Evolutionary conservation across 2,888 invertebrate genomes (phyloP).

Genomic region (Eupithecia subfuscata): DNA sequence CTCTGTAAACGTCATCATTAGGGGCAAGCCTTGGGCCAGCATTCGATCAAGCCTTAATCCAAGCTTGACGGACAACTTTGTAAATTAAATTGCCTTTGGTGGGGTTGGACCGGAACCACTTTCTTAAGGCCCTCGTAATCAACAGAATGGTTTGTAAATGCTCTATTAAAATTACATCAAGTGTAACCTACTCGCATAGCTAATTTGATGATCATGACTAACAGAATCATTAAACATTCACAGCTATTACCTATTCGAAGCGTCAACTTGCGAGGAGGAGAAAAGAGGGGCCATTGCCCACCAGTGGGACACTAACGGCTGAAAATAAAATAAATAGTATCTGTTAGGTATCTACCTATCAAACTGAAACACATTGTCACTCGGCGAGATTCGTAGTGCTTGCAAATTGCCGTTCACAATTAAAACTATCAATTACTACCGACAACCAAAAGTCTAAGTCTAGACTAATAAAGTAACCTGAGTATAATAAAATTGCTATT

Average conservation of each 20-base stretch:
- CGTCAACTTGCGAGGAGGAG: not conserved
- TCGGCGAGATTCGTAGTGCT: not conserved
- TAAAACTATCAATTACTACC: not conserved
- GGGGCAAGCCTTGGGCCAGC: slow-evolving; percentile 58
- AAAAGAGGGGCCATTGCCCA: not conserved
- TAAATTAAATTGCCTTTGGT: slow-evolving; percentile 78
- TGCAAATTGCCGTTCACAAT: not conserved
- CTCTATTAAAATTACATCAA: not conserved
- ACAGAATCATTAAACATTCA: not conserved
- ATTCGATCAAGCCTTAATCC: slow-evolving; percentile 65
- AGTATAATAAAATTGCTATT: slow-evolving; percentile 9
- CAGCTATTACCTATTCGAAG: not conserved
- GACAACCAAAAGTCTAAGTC: not conserved
- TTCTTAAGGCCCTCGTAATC: not conserved
- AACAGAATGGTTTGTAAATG: not conserved
- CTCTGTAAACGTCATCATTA: slow-evolving; percentile 56
- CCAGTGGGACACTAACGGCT: not conserved
- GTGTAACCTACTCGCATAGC: not conserved
- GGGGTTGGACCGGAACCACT: slow-evolving; percentile 39
- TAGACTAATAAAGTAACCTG: slow-evolving; percentile 3
- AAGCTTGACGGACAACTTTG: slow-evolving; percentile 76
- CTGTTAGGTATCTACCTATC: not conserved
- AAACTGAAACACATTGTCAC: not conserved
- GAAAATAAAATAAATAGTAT: not conserved
- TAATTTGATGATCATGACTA: not conserved